Evolutionary conservation across 2,888 invertebrate genomes (phyloP).

Genomic region (Teleiodes luculella): DNA sequence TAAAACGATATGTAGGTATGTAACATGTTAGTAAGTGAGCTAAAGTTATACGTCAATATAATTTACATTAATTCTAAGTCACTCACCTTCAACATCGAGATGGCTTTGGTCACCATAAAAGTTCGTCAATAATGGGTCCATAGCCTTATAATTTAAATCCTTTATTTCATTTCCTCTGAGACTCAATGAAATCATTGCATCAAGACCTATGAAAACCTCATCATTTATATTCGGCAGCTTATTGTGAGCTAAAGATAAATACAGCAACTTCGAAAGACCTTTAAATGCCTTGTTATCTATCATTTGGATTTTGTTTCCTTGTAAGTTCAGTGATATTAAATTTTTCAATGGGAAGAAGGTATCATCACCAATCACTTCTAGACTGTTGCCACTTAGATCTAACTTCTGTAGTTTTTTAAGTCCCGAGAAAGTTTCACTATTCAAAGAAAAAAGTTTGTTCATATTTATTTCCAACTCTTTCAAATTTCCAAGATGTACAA

Average conservation of each 20-base stretch:
- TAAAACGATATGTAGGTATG: background rate
- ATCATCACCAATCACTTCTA: slow-evolving; percentile 87
- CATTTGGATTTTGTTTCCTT: slow-evolving; percentile 68
- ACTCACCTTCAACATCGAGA: slow-evolving; percentile 65
- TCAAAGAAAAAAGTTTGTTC: slow-evolving; percentile 84
- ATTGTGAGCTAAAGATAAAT: slow-evolving; percentile 57
- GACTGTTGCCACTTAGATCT: slow-evolving; percentile 84
- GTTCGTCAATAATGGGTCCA: slow-evolving; percentile 56
- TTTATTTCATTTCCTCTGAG: slow-evolving; percentile 56
- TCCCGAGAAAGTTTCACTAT: slow-evolving; percentile 86
- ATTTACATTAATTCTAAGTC: slow-evolving; percentile 12
- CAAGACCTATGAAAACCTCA: slow-evolving; percentile 51
- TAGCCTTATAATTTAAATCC: slow-evolving; percentile 48
- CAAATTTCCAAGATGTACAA: slow-evolving; percentile 82
- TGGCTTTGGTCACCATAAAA: slow-evolving; percentile 46
- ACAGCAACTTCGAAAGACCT: slow-evolving; percentile 49
- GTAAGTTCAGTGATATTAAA: slow-evolving; percentile 53
- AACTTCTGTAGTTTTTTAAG: slow-evolving; percentile 82
- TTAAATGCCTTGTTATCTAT: slow-evolving; percentile 64
- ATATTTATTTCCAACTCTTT: slow-evolving; percentile 87
- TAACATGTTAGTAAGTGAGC: background rate
- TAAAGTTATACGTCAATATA: too few relatives aligned
- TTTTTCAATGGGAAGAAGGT: slow-evolving; percentile 77
- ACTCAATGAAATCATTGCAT: slow-evolving; percentile 45
- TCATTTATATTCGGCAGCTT: slow-evolving; percentile 48